These are phyloP conservation scores for Dascyllus trimaculatus DNA, from an alignment of 2,113 vertebrate species.

Conservation along the genomic window DNA sequence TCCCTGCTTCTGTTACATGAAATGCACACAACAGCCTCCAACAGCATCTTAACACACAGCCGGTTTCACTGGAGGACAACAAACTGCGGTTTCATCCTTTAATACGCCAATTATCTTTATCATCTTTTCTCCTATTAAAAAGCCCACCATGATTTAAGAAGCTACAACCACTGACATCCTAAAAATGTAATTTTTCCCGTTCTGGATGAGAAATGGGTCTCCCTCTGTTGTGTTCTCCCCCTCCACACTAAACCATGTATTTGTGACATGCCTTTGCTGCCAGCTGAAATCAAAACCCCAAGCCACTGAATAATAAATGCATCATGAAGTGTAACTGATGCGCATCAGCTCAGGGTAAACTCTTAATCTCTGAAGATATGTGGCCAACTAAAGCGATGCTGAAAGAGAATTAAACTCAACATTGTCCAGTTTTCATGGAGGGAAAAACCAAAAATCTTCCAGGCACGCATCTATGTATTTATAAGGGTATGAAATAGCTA, in stretches of 20 bases:
- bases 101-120: conserved; percentile 22
- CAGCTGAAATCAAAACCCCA: conserved; percentile 55
- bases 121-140: conserved; percentile 19
- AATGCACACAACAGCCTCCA: conserved; percentile 39
- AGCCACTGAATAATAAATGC: conserved; percentile 69
- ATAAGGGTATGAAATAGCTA: neutral
- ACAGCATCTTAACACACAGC: neutral
- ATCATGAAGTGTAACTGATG: conserved; percentile 71
- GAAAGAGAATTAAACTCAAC: conserved; percentile 51
- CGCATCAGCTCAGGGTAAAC: conserved; percentile 58
- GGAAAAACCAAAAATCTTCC: conserved; percentile 32
- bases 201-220: conserved; percentile 28
- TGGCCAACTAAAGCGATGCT: conserved; percentile 37
- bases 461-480: neutral
- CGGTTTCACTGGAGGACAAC: conserved; percentile 11
- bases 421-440: conserved; percentile 25
- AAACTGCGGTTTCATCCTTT: neutral
- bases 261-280: conserved; percentile 54
- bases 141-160: conserved; percentile 18
- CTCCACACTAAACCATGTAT: conserved; percentile 27
- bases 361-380: conserved; percentile 61
- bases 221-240: conserved; percentile 4
- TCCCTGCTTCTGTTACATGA: conserved; percentile 16
- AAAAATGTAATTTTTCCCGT: conserved; percentile 16
- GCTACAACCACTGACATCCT: conserved; percentile 10